Base-by-base conservation (phyloP, 2,113 vertebrate species). In the Eira barbara region DNA sequence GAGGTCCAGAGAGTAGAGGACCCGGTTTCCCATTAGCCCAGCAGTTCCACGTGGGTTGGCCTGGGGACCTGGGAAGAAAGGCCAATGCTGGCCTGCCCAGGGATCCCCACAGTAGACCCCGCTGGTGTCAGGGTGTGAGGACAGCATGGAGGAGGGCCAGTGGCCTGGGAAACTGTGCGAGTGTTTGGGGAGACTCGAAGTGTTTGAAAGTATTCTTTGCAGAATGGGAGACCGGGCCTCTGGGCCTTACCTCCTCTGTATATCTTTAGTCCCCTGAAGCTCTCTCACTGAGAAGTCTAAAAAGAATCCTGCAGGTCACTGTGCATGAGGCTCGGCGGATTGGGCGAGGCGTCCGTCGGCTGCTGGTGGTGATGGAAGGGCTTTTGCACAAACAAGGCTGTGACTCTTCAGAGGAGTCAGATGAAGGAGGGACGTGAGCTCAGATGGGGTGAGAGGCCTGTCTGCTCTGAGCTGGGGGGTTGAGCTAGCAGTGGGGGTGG, bases 221-320 rank as follows among this genome's bases (percentile, higher is more conserved):
- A 80, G 81, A 91, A 94, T 45, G 14, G 71, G 93, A 96, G 17
- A 65, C 88, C 18, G 2, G 57, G 20, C 45, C 73, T 89, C 89
- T 76, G 9, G 78, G 47, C 36, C 93, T 67, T 94, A 91, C 34
- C 65, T 96, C 88, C 65, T 97, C 65, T 96, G 76, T 89, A 29
- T 88, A 2, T 52, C 9, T 90, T 96, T 96, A 78, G 84, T 92
- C 78, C 52, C 39, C 71, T 49, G 39, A 84, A 93, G 52, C 94
- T 91, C 42, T 69, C 69, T 95, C 17, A 39, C 74, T 67, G 80
- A 61, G 63, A 63, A 4, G 67, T 94, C 86, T 42, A 78, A 88
- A 52, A 89, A 63, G 18, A 57, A 11, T 17, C n/a, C 42, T n/a
- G 34, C 61, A n/a, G 36, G 71, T 81, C 42, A 67, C 61, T 5